A percentile compares a stretch with the other conserved stretches of the same genome.
Evolutionary conservation across 2,888 invertebrate genomes (phyloP).

Genomic region (Rugalucina vietnamica): DNA sequence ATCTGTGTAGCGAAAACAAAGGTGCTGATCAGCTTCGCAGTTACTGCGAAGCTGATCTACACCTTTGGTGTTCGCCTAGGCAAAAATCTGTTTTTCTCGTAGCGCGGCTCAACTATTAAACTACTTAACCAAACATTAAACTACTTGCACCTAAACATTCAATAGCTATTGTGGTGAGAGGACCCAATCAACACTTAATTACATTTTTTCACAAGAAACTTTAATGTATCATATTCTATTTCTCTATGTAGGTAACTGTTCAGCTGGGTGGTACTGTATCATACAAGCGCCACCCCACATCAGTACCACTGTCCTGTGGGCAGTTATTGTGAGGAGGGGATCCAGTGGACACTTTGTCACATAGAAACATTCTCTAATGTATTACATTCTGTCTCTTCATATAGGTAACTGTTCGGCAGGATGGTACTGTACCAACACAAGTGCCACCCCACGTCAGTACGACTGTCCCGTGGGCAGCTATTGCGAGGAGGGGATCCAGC

Average conservation of each 20-base stretch:
- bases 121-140: too few relatives aligned
- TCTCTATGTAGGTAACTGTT: slow-evolving; percentile 76
- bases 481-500: slow-evolving; percentile 79
- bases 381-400: not conserved
- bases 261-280: slow-evolving; percentile 80
- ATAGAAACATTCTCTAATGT: slow-evolving; percentile 78
- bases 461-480: slow-evolving; percentile 80
- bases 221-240: too few relatives aligned
- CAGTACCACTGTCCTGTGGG: slow-evolving; percentile 80
- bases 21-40: too few relatives aligned
- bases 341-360: slow-evolving; percentile 77
- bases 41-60: too few relatives aligned
- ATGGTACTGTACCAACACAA: slow-evolving; percentile 81
- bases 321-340: slow-evolving; percentile 79
- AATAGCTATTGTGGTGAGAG: too few relatives aligned
- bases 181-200: too few relatives aligned
- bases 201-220: too few relatives aligned
- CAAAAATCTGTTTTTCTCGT: too few relatives aligned
- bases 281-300: slow-evolving; percentile 74
- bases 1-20: too few relatives aligned
- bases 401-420: slow-evolving; percentile 79
- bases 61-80: too few relatives aligned
- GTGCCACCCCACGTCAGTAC: slow-evolving; percentile 74
- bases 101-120: too few relatives aligned
- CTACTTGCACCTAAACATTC: too few relatives aligned